These are phyloP conservation scores for Euura saliciscinereae DNA, from an alignment of 1,140 invertebrate genomes.

Conservation along the genomic window DNA sequence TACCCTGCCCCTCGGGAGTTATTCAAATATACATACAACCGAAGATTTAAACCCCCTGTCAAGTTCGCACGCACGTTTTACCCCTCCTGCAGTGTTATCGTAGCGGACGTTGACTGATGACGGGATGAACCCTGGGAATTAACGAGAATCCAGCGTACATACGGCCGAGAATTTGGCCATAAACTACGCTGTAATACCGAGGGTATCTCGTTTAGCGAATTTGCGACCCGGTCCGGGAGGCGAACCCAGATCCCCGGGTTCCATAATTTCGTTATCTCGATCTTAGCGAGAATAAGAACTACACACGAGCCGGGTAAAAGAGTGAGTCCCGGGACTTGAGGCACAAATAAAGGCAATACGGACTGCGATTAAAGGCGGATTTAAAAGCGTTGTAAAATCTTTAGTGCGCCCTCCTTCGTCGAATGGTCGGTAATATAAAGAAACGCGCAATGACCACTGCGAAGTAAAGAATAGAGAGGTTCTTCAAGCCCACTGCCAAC, in stretches of 20 bases:
- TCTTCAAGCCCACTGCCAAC: too few species aligned
- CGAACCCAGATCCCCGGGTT: not conserved
- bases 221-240: not conserved
- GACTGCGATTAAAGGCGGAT: not conserved
- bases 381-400: not conserved
- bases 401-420: too few species aligned
- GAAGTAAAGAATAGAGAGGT: too few species aligned
- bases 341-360: not conserved
- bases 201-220: not conserved
- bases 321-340: too few species aligned
- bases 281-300: not conserved
- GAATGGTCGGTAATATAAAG: not conserved
- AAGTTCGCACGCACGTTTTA: not conserved
- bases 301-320: not conserved
- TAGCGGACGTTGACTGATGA: slow-evolving; percentile 3
- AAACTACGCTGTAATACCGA: not conserved
- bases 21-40: not conserved
- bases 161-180: not conserved
- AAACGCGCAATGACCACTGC: not conserved
- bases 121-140: too few species aligned
- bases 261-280: slow-evolving; percentile 5
- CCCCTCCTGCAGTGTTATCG: not conserved
- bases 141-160: too few species aligned
- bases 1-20: slow-evolving; percentile 2
- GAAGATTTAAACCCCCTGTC: not conserved